phyloP scores from a whole-genome alignment of 2,797 vertebrate genomes.

The Hydrocynus forskahlii region DNA sequence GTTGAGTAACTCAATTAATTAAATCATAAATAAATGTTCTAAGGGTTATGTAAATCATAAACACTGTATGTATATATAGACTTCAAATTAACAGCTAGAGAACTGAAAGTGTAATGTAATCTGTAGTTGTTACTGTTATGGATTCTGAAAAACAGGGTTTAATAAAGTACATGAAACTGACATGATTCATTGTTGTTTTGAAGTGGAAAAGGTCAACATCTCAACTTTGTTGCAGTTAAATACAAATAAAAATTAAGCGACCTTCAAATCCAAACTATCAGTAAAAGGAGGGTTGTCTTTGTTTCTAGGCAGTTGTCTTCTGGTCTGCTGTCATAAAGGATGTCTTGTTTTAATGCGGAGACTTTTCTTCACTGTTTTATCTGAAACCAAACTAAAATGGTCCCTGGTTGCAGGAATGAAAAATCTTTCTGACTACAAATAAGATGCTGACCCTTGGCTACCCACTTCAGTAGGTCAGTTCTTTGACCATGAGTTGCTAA shows the following conservation, averaged over 20 bases:
- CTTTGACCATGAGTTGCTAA: constrained; percentile 1
- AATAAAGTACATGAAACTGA: too few relatives aligned
- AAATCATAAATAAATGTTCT: too few relatives aligned
- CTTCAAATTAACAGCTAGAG: too few relatives aligned
- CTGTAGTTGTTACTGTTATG: too few relatives aligned
- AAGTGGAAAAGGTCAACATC: too few relatives aligned
- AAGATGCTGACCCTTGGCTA: background rate
- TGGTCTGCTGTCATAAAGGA: background rate
- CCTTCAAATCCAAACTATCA: background rate
- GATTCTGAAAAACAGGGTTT: too few relatives aligned
- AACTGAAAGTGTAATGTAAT: too few relatives aligned
- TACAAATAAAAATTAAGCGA: background rate
- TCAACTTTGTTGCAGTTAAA: background rate
- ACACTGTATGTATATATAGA: too few relatives aligned
- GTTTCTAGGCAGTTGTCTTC: background rate
- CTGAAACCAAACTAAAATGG: background rate
- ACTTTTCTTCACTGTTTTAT: background rate
- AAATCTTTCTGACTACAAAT: constrained; percentile 1
- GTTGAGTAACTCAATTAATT: too few relatives aligned
- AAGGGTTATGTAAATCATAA: too few relatives aligned
- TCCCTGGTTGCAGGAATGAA: background rate
- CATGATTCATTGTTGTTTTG: too few relatives aligned
- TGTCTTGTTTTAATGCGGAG: background rate
- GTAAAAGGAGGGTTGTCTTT: background rate
- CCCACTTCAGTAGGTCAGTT: background rate